phyloP scores from a whole-genome alignment of 2,888 invertebrate species.

The Linnaemya vulpina region DNA sequence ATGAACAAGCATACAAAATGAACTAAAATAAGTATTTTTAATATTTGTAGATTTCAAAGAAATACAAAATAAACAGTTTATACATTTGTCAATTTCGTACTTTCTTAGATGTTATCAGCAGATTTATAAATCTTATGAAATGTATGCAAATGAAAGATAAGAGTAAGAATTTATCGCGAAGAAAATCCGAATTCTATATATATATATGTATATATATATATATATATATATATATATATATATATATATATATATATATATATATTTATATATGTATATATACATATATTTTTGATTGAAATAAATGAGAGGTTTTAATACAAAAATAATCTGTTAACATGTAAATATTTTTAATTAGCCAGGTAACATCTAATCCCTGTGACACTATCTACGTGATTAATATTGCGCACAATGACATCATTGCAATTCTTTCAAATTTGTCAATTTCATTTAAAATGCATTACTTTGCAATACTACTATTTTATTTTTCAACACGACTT shows the following conservation, averaged over 20 bases:
- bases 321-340: neutral
- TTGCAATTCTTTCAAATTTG: constrained; percentile 25
- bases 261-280: too few relatives aligned
- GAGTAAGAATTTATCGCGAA: too few relatives aligned
- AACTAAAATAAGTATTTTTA: neutral
- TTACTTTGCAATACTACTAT: constrained; percentile 29
- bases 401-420: constrained; percentile 37
- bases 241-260: neutral
- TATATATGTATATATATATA: too few relatives aligned
- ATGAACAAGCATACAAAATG: neutral
- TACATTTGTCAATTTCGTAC: neutral
- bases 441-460: constrained; percentile 24
- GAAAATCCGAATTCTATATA: too few relatives aligned
- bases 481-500: constrained; percentile 20
- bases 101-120: neutral
- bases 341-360: neutral
- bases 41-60: neutral
- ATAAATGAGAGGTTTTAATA: neutral
- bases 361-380: neutral
- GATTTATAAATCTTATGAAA: too few relatives aligned
- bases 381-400: neutral
- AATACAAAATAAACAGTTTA: neutral
- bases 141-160: too few relatives aligned
- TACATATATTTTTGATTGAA: neutral
- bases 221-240: too few relatives aligned